Base-by-base conservation (phyloP, 2,797 vertebrate species). In the Scolopax rusticola region DNA sequence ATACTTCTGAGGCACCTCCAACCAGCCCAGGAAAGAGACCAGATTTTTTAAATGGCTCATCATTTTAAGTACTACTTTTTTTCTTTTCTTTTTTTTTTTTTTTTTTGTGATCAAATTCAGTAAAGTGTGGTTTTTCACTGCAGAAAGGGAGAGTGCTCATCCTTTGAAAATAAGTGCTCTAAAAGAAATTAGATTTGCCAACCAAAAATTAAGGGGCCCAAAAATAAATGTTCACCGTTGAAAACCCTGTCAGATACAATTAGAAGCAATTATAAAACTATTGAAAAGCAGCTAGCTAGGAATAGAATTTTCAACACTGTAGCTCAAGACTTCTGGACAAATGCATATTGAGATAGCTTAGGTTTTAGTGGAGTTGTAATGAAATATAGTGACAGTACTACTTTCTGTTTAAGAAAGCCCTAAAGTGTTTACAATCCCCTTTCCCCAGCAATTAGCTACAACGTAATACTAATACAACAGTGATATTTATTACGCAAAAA, bases 351-450 rank as follows among this genome's bases (percentile, higher is more conserved):
- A 91, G 82, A 54, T 75, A 59, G 41, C 65, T 65, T 65, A 63
- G 47, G 71, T 71, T 70, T 94, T 97, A 95, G 95, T 96, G 85
- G 89, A 96, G 36, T 68, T 81, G 79, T 77, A 97, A 87, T 90
- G 45, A 97, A 85, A 84, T 79, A 84, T 57, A 96, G 75, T 95
- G 57, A 65, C 3, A 5, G 17, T 54, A 57, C 71, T 68, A 59
- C 45, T 78, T 79, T 36, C 41, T 78, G 73, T 23, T 57, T 90
- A 14, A 69, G 79, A 90, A 89, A 89, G 53, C 41, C 84, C 24
- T 84, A 38, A 83, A 88, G 87, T 92, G 19, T 88, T 93, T 69
- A 61, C 61, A 67, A 27, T 84, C 85, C 80, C 57, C 50, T 84
- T 89, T 92, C 83, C 78, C 57, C 80, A 76, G n/a, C 50, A 92